Evolutionary conservation across 92 coral and sea anemone species (phyloP).

Genomic region (Bergia puertoricense): DNA sequence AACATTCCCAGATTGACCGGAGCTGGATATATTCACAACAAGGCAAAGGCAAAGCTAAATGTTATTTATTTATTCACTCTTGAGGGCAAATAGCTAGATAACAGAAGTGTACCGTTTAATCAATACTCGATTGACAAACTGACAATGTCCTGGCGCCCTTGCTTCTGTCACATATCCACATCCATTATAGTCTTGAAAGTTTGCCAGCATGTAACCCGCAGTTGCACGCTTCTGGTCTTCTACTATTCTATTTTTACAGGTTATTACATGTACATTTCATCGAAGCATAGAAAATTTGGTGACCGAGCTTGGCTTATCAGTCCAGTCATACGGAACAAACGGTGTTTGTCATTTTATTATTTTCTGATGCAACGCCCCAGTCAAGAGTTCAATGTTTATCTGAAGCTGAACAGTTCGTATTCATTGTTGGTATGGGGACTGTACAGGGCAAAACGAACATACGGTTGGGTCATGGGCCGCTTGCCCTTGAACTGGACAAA

Average conservation of each 20-base stretch:
- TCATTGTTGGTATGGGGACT: neutral
- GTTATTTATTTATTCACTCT: no score
- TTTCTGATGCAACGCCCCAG: neutral
- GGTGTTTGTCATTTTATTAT: neutral
- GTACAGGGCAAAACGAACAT: neutral
- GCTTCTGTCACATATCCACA: no score
- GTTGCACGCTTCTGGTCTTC: no score
- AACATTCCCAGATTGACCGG: no score
- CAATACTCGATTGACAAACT: no score
- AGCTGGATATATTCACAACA: no score
- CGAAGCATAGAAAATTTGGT: neutral
- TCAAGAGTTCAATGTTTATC: neutral
- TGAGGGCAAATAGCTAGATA: no score
- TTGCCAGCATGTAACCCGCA: no score
- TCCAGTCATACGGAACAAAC: neutral
- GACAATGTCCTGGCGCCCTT: no score
- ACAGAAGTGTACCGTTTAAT: no score
- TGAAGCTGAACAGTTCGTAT: neutral
- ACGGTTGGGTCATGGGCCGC: neutral
- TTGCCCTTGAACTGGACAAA: neutral
- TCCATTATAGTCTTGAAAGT: no score
- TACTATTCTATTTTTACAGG: neutral
- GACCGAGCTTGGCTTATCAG: neutral
- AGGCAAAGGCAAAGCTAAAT: no score
- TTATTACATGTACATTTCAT: neutral